Base-by-base conservation (phyloP, 2,888 invertebrate genomes). In the Epinotia ramella region DNA sequence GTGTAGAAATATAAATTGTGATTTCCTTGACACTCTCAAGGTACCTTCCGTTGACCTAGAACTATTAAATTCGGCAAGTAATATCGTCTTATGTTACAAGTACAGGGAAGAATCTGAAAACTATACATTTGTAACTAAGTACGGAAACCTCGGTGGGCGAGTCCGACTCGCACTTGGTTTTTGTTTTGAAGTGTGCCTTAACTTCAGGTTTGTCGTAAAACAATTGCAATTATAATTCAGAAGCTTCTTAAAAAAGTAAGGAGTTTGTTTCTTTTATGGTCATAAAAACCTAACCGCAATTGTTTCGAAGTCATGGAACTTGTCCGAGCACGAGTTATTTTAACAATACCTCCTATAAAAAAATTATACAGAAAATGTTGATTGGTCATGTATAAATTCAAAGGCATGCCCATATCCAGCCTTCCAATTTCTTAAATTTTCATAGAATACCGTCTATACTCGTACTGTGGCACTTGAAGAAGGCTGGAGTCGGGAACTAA, bases 361-460 rank as follows among this genome's bases (percentile, higher is more conserved):
- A 66, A 53, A 44, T 20, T 40, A 59, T 24, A n/a, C 24, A 46
- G 57, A 64, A 53, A 60, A 70, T 60, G 59, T 70, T 71, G 70
- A 75, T 75, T 75, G 70, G 70, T 65, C 70, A 71, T 71, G 75
- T 66, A 65, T 75, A 65, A 70, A 75, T 75, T 75, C 75, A 75
- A 71, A 63, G 28, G 13, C 33, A 69, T 60, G 68, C 18, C 67
- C 40, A 49, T 62, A 73, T 67, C 20, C 18, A 46, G 68, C n/a
- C n/a, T 63, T 49, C 75, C 75, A 72, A 76, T 76, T 76, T 67
- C 71, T 76, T 67, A 56, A 76, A 67, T 76, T 72, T 72, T 76
- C 71, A 76, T 76, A 76, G 75, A 76, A 71, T 66, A 71, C 40
- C 33, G 2, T 49, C 57, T 53, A 66, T 7, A 3, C n/a, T n/a